Base-by-base conservation (phyloP, 2,888 invertebrate species). In the Calliopum simillimum region DNA sequence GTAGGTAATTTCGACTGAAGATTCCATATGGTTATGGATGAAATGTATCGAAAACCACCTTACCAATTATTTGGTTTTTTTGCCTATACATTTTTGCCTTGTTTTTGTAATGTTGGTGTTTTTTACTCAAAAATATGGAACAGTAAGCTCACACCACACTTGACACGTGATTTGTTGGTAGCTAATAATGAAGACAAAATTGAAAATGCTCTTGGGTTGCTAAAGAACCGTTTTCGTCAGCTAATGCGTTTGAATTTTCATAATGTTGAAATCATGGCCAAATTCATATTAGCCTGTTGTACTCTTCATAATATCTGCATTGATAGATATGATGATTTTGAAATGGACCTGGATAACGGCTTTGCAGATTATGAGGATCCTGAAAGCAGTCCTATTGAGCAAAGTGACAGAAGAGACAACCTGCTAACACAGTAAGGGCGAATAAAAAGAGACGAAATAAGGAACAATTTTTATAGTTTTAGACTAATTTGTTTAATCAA, bases 131-230 rank as follows among this genome's bases (percentile, higher is more conserved):
- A n/a, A n/a, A n/a, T n/a, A n/a, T n/a, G n/a, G n/a, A n/a, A n/a
- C n/a, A n/a, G n/a, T n/a, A n/a, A n/a, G n/a, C n/a, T n/a, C n/a
- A n/a, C n/a, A n/a, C n/a, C n/a, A n/a, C n/a, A n/a, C n/a, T n/a
- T n/a, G n/a, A n/a, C n/a, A n/a, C n/a, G n/a, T n/a, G n/a, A n/a
- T n/a, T n/a, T n/a, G 76, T 75, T 73, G 81, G 78, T 5, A 77
- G 74, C 47, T 71, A 82, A 72, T 58, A 77, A 78, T 5, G 61
- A 80, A 55, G 78, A 81, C 1, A 70, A 74, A 64, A 81, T 83
- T 19, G 81, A 81, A 77, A 81, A 82, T 71, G 63, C 79, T 11
- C 82, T 83, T 72, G 80, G 78, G 21, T 49, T 80, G n/a, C 66
- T 80, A 19, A 80, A 80, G 74, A 55, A 61, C 41, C 71, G 78